Evolutionary conservation across 2,888 invertebrate species (phyloP).

Genomic region (Tiphia femorata): DNA sequence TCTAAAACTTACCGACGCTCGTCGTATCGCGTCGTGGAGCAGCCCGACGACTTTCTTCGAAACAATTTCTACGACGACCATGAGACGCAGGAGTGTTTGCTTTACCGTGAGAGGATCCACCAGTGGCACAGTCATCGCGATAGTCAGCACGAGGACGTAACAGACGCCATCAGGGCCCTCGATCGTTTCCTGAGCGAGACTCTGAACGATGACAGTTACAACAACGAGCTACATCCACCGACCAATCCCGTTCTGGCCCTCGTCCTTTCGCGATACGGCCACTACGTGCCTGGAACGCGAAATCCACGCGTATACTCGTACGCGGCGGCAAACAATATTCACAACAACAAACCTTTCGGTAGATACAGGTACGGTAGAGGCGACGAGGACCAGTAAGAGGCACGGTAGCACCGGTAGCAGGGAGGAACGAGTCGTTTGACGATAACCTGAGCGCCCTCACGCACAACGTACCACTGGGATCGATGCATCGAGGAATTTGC

Average conservation of each 20-base stretch:
- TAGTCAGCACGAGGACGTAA: conserved; percentile 39
- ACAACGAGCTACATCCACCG: conserved; percentile 73
- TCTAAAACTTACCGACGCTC: too few relatives aligned
- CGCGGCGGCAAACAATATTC: conserved; percentile 76
- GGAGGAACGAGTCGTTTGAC: too few relatives aligned
- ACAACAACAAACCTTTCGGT: conserved; percentile 77
- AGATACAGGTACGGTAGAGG: conserved; percentile 71
- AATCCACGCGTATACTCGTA: conserved; percentile 71
- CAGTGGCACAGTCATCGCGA: not conserved
- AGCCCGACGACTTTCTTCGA: conserved; percentile 24
- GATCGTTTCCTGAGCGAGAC: conserved; percentile 49
- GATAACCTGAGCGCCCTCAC: too few relatives aligned
- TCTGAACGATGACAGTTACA: conserved; percentile 65
- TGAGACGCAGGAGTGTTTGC: conserved; percentile 1
- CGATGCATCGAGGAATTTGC: too few relatives aligned
- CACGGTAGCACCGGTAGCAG: too few relatives aligned
- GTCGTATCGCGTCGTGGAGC: conserved; percentile 32
- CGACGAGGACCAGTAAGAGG: conserved; percentile 36
- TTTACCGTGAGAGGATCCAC: conserved; percentile 29
- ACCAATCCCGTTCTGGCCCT: conserved; percentile 75
- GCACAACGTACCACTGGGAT: too few relatives aligned
- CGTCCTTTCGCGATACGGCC: conserved; percentile 76
- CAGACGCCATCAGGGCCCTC: conserved; percentile 43
- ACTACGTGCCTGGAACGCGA: conserved; percentile 69
- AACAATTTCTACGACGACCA: conserved; percentile 20